A percentile compares a stretch with the other conserved stretches of the same genome.
Conservation (phyloP, 2,113 vertebrate species). For the Nesospiza acunhae region DNA sequence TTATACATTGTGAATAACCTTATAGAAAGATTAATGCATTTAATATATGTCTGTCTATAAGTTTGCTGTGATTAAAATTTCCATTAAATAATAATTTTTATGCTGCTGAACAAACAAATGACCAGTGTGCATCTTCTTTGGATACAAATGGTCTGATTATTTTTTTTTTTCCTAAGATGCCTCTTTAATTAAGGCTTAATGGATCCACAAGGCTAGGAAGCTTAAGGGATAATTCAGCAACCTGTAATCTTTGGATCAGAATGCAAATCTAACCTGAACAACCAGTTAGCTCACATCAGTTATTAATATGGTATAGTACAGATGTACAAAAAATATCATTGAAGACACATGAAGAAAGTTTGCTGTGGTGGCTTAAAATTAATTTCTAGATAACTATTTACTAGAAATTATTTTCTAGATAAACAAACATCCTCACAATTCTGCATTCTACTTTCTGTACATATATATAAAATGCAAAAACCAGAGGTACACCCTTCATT, state of each 20-base stretch:
- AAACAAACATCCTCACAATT: neutral
- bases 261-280: slow-evolving; percentile 53
- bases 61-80: slow-evolving; percentile 59
- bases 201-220: slow-evolving; percentile 30
- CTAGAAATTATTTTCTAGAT: neutral
- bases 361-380: neutral
- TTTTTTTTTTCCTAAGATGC: slow-evolving; percentile 12
- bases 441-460: neutral
- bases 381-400: neutral
- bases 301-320: neutral
- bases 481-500: neutral
- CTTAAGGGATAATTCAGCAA: slow-evolving; percentile 50
- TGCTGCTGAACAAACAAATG: slow-evolving; percentile 58
- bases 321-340: neutral
- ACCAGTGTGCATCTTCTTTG: slow-evolving; percentile 18
- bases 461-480: neutral
- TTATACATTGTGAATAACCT: slow-evolving; percentile 62
- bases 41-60: slow-evolving; percentile 46
- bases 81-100: slow-evolving; percentile 61
- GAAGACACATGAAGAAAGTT: neutral
- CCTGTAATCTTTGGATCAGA: slow-evolving; percentile 55
- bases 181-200: slow-evolving; percentile 53
- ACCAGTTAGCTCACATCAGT: slow-evolving; percentile 6
- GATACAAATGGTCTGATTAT: slow-evolving; percentile 49
- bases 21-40: slow-evolving; percentile 62